These are phyloP conservation scores for Matsumurasca onukii DNA, from an alignment of 1,140 invertebrate species.

Conservation along the genomic window DNA sequence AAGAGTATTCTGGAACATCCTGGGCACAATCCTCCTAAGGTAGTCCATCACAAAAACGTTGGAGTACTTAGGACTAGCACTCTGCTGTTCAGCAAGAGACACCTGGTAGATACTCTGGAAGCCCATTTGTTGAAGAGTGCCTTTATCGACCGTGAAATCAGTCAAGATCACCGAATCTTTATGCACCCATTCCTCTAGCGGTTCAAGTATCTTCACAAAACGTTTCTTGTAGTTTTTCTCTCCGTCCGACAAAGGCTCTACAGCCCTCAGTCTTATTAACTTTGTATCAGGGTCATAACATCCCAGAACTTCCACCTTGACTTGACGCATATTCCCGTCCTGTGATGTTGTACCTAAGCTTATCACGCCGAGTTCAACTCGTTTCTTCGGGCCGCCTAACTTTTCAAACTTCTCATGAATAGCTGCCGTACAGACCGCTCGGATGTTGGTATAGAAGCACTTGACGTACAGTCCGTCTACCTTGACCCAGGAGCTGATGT, in stretches of 20 bases:
- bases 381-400: slow-evolving; percentile 65
- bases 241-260: slow-evolving; percentile 64
- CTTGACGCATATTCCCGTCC: slow-evolving; percentile 76
- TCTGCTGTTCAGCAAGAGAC: slow-evolving; percentile 55
- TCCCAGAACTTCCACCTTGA: slow-evolving; percentile 86
- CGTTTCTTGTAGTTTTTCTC: slow-evolving; percentile 72
- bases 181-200: slow-evolving; percentile 73
- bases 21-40: slow-evolving; percentile 75
- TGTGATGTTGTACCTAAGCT: slow-evolving; percentile 85
- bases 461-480: slow-evolving; percentile 74
- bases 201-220: slow-evolving; percentile 76
- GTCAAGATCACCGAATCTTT: slow-evolving; percentile 74
- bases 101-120: slow-evolving; percentile 72
- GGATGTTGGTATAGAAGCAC: slow-evolving; percentile 74
- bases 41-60: slow-evolving; percentile 87
- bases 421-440: slow-evolving; percentile 74
- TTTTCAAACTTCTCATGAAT: slow-evolving; percentile 70
- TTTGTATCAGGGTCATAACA: slow-evolving; percentile 76
- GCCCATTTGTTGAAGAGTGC: slow-evolving; percentile 70
- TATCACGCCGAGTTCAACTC: slow-evolving; percentile 80
- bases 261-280: slow-evolving; percentile 71
- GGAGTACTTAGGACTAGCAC: slow-evolving; percentile 50
- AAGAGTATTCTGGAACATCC: slow-evolving; percentile 72
- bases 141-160: slow-evolving; percentile 80
- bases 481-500: slow-evolving; percentile 86